Evolutionary conservation across 2,888 invertebrate genomes (phyloP), one percentile per base, ranked within the genome.

Genomic region (Gymnosoma rotundatum): DNA sequence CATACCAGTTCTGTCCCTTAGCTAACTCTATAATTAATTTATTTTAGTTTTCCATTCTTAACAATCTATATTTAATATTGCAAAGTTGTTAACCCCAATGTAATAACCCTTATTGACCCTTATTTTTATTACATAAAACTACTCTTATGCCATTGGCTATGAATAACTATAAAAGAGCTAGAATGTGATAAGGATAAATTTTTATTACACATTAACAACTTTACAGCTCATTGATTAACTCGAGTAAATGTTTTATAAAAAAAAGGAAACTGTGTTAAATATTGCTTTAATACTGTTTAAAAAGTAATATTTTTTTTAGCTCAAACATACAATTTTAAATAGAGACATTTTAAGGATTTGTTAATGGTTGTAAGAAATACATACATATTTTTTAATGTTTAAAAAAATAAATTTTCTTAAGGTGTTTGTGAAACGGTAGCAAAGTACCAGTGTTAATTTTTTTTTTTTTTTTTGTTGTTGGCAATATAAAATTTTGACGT

Each of bases 151-250:
- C 32, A 20, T 36, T 20, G 32, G 32, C 54, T 66, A 25, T 48
- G 56, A 10, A 64, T 18, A 16, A 67, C 64, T 20, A 45, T 63
- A 42, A 32, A 64, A 18, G n/a, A 54, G 63, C 42, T 54, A 54
- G 74, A 60, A 25, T 61, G 52, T 38, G n/a, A 38, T 16, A 32
- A 56, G 73, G 21, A 61, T 67, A 64, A 73, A 74, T 83, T 86
- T 84, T 83, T 85, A 85, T 83, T 74, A 74, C 83, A 85, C 74
- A 78, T 86, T 86, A 63, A 85, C 86, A 86, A 87, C 86, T 88
- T 87, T 86, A 88, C 88, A 87, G 88, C 85, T 86, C 87, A 88
- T 87, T 87, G 88, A 87, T 63, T 74, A 25, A 42, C 32, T n/a
- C 50, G 12, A 72, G 61, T 83, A 73, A 78, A 83, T 78, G 78